These are phyloP conservation scores for Lasioglossum calceatum DNA, from an alignment of 2,888 invertebrate genomes.

Conservation along the genomic window DNA sequence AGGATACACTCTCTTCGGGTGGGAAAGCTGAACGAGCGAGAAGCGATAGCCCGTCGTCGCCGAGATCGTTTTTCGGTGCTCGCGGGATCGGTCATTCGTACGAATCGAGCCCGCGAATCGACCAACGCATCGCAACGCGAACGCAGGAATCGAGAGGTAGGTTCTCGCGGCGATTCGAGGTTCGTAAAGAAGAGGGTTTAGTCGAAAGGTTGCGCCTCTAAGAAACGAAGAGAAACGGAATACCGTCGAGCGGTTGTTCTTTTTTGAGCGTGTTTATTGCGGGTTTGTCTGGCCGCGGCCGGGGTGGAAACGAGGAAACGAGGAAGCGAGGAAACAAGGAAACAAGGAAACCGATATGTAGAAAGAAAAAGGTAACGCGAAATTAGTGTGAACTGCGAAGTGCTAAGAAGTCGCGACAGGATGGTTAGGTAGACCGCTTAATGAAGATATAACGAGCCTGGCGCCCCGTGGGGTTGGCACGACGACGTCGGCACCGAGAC, in stretches of 20 bases:
- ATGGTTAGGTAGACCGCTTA: slow-evolving; percentile 75
- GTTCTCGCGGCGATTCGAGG: not conserved
- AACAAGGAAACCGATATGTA: slow-evolving; percentile 61
- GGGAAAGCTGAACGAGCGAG: not conserved
- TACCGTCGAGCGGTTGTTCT: slow-evolving; percentile 22
- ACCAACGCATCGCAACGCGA: not conserved
- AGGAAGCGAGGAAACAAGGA: not conserved
- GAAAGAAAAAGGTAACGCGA: slow-evolving; percentile 63
- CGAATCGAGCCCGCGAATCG: not conserved
- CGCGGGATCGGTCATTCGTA: not conserved
- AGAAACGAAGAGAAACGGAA: slow-evolving; percentile 15
- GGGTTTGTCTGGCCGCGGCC: slow-evolving; percentile 34
- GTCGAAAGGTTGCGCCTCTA: not conserved
- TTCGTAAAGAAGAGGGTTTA: slow-evolving; percentile 14
- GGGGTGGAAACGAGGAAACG: not conserved
- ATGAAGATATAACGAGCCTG: slow-evolving; percentile 82
- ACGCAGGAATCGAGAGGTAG: not conserved
- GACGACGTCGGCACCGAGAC: slow-evolving; percentile 75
- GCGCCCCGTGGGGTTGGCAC: slow-evolving; percentile 75
- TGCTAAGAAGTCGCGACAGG: slow-evolving; percentile 76
- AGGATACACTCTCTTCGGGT: not conserved
- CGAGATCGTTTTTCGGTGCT: not conserved
- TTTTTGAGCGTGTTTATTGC: slow-evolving; percentile 40
- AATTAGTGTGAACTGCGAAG: slow-evolving; percentile 67
- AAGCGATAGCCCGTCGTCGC: not conserved